Evolutionary conservation across 2,797 vertebrate species (phyloP).

Genomic region (Rhadinocentrus ornatus): DNA sequence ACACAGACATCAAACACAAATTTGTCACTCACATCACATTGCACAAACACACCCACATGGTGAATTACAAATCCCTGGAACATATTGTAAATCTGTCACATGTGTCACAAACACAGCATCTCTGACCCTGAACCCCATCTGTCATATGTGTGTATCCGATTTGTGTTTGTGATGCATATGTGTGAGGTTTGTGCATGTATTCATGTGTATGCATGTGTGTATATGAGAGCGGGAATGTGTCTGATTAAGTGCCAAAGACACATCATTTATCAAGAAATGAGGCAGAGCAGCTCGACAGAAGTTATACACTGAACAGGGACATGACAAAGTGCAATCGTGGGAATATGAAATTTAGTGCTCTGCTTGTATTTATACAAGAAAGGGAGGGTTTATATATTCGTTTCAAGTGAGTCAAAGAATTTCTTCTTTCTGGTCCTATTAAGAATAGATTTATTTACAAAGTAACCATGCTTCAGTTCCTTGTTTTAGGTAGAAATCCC

Average conservation of each 20-base stretch:
- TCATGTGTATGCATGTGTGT: constrained; percentile 21
- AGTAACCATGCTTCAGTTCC: constrained; percentile 32
- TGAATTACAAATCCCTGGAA: constrained; percentile 49
- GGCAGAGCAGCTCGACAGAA: constrained; percentile 46
- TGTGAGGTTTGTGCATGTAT: constrained; percentile 13
- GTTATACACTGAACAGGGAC: constrained; percentile 42
- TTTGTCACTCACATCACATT: constrained; percentile 31
- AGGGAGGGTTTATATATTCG: constrained; percentile 15
- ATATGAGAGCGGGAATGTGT: constrained; percentile 21
- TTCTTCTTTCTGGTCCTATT: constrained; percentile 32
- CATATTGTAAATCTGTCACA: constrained; percentile 70
- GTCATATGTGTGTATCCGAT: constrained; percentile 49
- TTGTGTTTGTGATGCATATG: constrained; percentile 41
- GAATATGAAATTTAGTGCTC: constrained; percentile 45
- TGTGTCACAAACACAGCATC: constrained; percentile 55
- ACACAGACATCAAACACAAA: constrained; percentile 30
- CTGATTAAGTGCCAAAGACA: constrained; percentile 53
- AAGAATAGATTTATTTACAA: constrained; percentile 45
- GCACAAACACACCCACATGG: constrained; percentile 50
- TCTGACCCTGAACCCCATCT: constrained; percentile 69
- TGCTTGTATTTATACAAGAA: constrained; percentile 1
- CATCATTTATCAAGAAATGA: constrained; percentile 69
- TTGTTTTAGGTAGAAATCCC: constrained; percentile 40
- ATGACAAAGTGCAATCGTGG: constrained; percentile 58
- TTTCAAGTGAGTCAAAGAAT: constrained; percentile 9